Base-by-base conservation (phyloP, 2,797 vertebrate genomes). In the Lutra lutra region DNA sequence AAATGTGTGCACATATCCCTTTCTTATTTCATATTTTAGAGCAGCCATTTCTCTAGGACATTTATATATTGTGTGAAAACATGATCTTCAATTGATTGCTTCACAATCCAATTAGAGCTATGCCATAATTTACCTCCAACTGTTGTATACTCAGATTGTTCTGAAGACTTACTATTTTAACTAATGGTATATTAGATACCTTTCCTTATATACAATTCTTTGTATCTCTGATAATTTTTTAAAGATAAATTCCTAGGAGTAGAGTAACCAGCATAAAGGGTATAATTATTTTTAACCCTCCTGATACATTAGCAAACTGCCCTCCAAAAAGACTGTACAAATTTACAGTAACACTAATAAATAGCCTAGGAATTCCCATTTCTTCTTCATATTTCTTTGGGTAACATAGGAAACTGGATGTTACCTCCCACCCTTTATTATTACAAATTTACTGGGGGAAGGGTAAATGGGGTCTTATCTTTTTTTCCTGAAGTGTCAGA, bases 91-190 rank as follows among this genome's bases (percentile, higher is more conserved):
- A 60, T 20, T 95, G 86, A 79, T 38, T 88, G 40, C 62, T 93
- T 93, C 35, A 82, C 25, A 95, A 29, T 84, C 46, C 60, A 95
- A 70, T 56, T 51, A 78, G 32, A 86, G 56, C n/a, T 46, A 83
- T 84, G 75, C 46, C 12, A 64, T 56, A 25, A 80, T 78, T 93
- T 48, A 86, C 18, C 35, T 92, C 18, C 51, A 46, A 32, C 12
- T 87, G 80, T 62, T 89, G 15, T 51, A 56, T 82, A 95, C 85
- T 95, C 43, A 87, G 87, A 78, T 82, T 83, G 56, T 83, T 92
- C 78, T 75, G 68, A 79, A 20, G 46, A 95, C 94, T 73, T 92
- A 38, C n/a, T 89, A 79, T 73, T 72, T 27, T 29, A 68, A 82
- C 29, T 10, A 70, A 79, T 15, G 60, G 23, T 82, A 56, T 58